Base-by-base conservation (phyloP, 1,140 invertebrate species). In the Limonius californicus region DNA sequence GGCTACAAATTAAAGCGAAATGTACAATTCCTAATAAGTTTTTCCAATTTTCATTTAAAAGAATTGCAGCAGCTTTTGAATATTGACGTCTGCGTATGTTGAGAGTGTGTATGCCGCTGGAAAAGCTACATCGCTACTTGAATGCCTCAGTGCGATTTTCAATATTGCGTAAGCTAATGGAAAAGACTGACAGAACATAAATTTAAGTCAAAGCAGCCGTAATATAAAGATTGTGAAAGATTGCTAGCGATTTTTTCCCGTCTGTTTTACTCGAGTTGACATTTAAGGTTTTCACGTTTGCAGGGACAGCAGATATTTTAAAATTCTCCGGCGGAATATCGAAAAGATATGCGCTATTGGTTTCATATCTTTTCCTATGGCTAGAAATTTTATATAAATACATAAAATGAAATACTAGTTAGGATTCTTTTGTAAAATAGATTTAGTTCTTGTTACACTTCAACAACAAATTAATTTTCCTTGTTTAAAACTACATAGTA, bases 151-250 rank as follows among this genome's bases (percentile, higher is more conserved):
- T 50, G 16, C 45, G 45, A 50, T 50, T 50, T 50, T 50, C 45
- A 50, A 21, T 50, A 50, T 50, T 50, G 16, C 20, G 16, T 50
- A 50, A 50, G 45, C 45, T 50, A 50, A 50, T 50, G 45, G 45
- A 50, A 50, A 50, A 7, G 16, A 62, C 57, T 62, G 69, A 67
- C 67, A 69, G 69, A 67, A 66, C 69, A 71, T 71, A 65, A 69
- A 65, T 71, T 67, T 57, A 23, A 68, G 64, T 68, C 67, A 54
- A 54, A 65, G 67, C 61, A 64, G 65, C 58, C 42, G 69, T 62
- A 71, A 71, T 71, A 69, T 69, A 69, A 69, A 71, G 69, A 71
- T 71, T 67, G 61, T 71, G 65, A 71, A 69, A 69, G 60, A 71
- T 69, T 69, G 64, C 57, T 30, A 35, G 35, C 57, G 56, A 71